These are phyloP conservation scores for Lepidocyrtinus sp. DNA, from an alignment of 2,888 invertebrate species.

Conservation along the genomic window DNA sequence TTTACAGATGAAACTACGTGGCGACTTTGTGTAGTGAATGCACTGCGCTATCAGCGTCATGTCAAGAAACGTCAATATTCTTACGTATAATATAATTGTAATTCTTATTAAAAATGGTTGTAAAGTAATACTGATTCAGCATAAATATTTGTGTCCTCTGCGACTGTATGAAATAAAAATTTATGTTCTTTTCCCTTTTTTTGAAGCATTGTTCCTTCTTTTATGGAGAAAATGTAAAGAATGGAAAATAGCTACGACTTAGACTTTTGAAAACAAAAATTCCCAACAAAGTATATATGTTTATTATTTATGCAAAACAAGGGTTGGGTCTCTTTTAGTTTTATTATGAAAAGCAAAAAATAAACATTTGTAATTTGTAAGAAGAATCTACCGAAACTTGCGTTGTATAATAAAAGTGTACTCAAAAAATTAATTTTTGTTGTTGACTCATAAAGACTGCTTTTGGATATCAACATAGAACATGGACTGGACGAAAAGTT, in stretches of 20 bases:
- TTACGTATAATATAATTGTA: neutral
- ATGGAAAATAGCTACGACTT: neutral
- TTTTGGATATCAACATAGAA: too few relatives aligned
- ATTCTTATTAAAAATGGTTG: slow-evolving; percentile 13
- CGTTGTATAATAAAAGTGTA: slow-evolving; percentile 47
- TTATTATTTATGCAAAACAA: slow-evolving; percentile 43
- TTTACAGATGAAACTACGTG: slow-evolving; percentile 33
- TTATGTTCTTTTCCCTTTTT: slow-evolving; percentile 14
- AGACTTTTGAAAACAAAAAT: neutral
- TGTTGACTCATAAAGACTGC: too few relatives aligned
- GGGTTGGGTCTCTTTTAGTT: slow-evolving; percentile 52
- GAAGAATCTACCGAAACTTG: slow-evolving; percentile 43
- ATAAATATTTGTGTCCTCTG: neutral
- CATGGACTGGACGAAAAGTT: too few relatives aligned
- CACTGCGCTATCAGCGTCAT: too few relatives aligned
- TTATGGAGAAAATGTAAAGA: neutral
- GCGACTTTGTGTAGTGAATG: slow-evolving; percentile 34
- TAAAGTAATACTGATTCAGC: neutral
- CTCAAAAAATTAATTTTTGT: slow-evolving; percentile 29
- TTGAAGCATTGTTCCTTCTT: neutral
- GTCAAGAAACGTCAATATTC: neutral
- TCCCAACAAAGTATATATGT: slow-evolving; percentile 39
- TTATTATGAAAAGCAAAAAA: slow-evolving; percentile 30
- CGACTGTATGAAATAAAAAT: neutral
- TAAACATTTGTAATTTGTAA: slow-evolving; percentile 34